Percentiles rank a stretch among this genome's conserved stretches.
phyloP scores from a whole-genome alignment of 2,888 invertebrate genomes.

The Frankliniella fusca region DNA sequence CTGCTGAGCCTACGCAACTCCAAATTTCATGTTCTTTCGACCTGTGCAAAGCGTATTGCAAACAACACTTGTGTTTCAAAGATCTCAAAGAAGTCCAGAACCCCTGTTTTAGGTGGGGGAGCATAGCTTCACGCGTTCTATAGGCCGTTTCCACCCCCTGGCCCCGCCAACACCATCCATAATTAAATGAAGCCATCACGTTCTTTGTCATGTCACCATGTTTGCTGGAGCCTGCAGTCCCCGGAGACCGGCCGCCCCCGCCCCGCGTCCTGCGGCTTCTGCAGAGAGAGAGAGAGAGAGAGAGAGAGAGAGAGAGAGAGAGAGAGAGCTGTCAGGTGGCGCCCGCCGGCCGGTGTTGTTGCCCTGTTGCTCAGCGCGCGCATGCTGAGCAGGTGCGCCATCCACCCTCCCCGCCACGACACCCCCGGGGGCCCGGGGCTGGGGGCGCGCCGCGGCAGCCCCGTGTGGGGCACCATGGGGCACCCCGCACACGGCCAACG shows the following conservation, averaged over 20 bases:
- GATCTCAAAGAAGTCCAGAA: no score
- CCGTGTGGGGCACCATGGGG: no score
- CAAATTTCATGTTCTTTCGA: no score
- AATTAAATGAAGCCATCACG: conserved; percentile 21
- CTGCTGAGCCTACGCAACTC: no score
- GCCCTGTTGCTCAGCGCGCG: background rate
- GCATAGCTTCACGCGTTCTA: no score
- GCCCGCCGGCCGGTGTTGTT: background rate
- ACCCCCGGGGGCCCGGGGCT: background rate
- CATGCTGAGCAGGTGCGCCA: background rate
- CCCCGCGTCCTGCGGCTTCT: background rate
- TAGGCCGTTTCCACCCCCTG: no score
- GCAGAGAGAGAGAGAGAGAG: background rate
- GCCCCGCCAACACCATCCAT: conserved; percentile 1
- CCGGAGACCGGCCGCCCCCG: background rate
- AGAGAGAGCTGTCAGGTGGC: background rate
- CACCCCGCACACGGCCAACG: background rate
- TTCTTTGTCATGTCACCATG: conserved; percentile 17
- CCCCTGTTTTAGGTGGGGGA: no score
- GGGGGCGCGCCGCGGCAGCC: no score
- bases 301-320: background rate
- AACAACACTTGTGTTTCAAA: no score
- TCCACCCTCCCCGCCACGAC: background rate
- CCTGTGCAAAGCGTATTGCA: no score
- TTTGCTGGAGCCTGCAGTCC: background rate